Base-by-base conservation (phyloP, 1,140 invertebrate genomes). In the Tribolium madens region DNA sequence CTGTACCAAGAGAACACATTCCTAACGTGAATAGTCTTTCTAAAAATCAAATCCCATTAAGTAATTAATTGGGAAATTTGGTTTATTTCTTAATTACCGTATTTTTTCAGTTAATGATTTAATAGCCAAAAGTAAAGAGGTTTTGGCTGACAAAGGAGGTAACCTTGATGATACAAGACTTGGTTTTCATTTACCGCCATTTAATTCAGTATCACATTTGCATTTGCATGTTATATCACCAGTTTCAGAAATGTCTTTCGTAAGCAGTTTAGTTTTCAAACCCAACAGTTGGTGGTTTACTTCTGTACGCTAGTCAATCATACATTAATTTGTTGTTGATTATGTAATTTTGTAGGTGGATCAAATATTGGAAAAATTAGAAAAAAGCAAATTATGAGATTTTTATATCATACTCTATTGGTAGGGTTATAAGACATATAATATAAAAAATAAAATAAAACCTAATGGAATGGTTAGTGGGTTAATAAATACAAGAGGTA, bases 171-270 rank as follows among this genome's bases (percentile, higher is more conserved):
- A 92, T 81, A 87, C 87, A 2, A 89, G 93, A 47, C 90, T 94
- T 53, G 96, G 96, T 0, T 98, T 97, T 85, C 96, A 98, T 83
- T 94, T 94, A 92, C 95, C 96, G 14, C 96, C 96, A 0, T 97
- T 97, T 85, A 92, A 93, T 57, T 92, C 91, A 4, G 89, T 98
- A 0, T 85, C 87, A 60, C 96, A 98, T 87, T 87, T 98, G 1
- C 96, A 98, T 87, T 86, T 98, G 33, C 96, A 98, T 81, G 90
- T 93, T 0, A 97, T 98, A 75, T 92, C 92, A 1, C 95, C 96
- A 1, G 87, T 90, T 7, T 89, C 89, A n/a, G 87, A 92, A 79
- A 96, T 98, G 92, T 87, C 89, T 0, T 91, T 93, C 15, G 74
- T 95, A 3, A 86, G 89, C 9, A 88, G 87, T 73, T 74, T 90